Percentiles rank a stretch among this genome's conserved stretches.
phyloP scores from a whole-genome alignment of 2,113 vertebrate genomes.

The Bos javanicus region DNA sequence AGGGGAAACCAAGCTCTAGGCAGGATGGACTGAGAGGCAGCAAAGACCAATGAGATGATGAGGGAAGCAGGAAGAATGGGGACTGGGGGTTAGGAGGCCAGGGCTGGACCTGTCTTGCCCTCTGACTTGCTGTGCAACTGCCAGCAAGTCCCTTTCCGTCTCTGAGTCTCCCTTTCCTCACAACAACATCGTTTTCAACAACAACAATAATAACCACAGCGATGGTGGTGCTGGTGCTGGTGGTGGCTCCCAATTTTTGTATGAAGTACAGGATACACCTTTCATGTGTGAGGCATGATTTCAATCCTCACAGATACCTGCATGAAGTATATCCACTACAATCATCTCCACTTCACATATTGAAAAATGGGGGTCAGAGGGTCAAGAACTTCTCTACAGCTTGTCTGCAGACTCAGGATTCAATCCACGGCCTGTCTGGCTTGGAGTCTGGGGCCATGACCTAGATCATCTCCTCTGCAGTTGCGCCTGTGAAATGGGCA shows the following conservation, averaged over 20 bases:
- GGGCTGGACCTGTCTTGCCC: not conserved
- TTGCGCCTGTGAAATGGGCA: not conserved
- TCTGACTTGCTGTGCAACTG: no score
- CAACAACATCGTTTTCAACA: not conserved
- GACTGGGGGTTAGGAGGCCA: not conserved
- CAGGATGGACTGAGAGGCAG: not conserved
- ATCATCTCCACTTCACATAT: not conserved
- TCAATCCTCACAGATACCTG: not conserved
- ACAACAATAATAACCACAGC: not conserved
- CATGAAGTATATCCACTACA: not conserved
- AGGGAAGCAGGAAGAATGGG: not conserved
- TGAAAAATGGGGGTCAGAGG: not conserved
- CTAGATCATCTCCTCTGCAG: not conserved
- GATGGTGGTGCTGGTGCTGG: not conserved
- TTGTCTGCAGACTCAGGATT: not conserved
- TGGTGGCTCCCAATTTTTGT: not conserved
- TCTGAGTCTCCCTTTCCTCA: not conserved
- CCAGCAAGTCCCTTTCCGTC: not conserved
- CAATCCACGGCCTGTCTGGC: not conserved
- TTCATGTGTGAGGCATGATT: not conserved
- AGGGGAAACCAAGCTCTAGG: not conserved
- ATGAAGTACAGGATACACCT: not conserved
- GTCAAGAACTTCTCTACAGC: not conserved
- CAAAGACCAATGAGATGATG: not conserved
- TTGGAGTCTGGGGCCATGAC: not conserved